Evolutionary conservation across 1,140 invertebrate species (phyloP), one percentile per base, ranked within the genome.

Genomic region (Atta texana): DNA sequence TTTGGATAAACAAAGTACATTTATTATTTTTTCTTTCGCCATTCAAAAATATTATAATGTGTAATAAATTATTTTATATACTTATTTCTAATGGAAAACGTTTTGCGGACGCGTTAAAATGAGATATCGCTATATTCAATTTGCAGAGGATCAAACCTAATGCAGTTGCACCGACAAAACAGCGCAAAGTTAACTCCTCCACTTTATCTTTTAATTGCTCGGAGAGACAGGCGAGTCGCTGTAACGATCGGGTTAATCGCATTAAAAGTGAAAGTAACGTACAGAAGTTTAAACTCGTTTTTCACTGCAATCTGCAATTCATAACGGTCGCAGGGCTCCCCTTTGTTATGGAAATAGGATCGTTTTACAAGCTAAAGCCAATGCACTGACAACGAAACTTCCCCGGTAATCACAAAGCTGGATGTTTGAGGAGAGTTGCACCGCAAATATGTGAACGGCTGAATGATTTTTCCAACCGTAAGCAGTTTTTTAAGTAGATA

Each of bases 281-380:
- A 72, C 80, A 84, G 80, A 84, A 84, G 80, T 84, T 84, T 84
- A 84, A 84, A 84, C 71, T 84, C 69, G 80, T 84, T 84, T 84
- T 84, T 84, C 80, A 84, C 55, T 75, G 57, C 80, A 82, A 84
- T 84, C 80, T 84, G 80, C 80, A 84, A 84, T 84, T 84, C 80
- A 84, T 84, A 84, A 84, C 69, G 80, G 55, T 63, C 80, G 80
- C 55, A n/a, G 44, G 69, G 69, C 24, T 84, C n/a, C 39, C 69
- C 80, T 84, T 84, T 84, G 80, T 84, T 75, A 75, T 84, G 80
- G 80, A 84, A 84, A 84, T 84, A 53, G 80, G 80, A 84, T 84
- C 80, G 80, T 84, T 84, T 84, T 84, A 84, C 80, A 84, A 84
- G 80, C 80, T 75, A 75, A 84, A 75, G 69, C 68, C 80, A 82